A percentile compares a stretch with the other conserved stretches of the same genome.
These are phyloP conservation scores for Pocillopora verrucosa DNA, from an alignment of 64 coral and sea anemone genomes.

Conservation along the genomic window DNA sequence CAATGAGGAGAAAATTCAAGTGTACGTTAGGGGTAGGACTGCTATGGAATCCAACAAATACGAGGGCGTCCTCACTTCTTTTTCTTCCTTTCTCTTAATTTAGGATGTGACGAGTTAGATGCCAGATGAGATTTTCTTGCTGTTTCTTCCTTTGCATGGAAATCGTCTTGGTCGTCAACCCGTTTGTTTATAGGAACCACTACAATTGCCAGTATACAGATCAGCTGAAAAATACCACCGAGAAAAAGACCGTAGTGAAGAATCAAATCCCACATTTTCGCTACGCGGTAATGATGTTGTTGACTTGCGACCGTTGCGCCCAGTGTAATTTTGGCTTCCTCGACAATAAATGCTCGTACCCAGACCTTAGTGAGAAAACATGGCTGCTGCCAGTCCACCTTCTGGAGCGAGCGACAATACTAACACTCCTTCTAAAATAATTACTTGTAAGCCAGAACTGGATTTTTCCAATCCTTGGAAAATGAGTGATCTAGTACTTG, in stretches of 20 bases:
- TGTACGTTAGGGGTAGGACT: background rate
- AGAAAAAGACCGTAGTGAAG: constrained; percentile 86
- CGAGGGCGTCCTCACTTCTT: constrained; percentile 10
- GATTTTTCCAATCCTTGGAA: constrained; percentile 51
- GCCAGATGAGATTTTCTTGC: constrained; percentile 15
- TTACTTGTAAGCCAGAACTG: constrained; percentile 18
- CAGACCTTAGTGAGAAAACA: background rate
- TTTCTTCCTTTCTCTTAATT: constrained; percentile 29
- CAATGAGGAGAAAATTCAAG: too few species aligned
- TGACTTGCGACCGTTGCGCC: too few species aligned
- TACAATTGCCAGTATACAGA: constrained; percentile 86
- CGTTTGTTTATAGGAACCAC: constrained; percentile 59
- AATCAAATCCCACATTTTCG: constrained; percentile 49
- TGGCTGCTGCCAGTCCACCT: background rate
- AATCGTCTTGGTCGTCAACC: background rate
- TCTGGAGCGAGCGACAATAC: background rate
- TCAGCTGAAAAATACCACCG: constrained; percentile 86
- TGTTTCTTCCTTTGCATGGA: constrained; percentile 20
- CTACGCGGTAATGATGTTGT: too few species aligned
- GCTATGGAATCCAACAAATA: background rate
- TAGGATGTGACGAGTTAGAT: constrained; percentile 14
- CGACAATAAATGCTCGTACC: too few species aligned
- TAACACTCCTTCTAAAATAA: background rate
- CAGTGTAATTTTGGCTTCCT: too few species aligned
- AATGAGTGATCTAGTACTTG: constrained; percentile 50